Percentiles rank a stretch among this genome's conserved stretches.
Evolutionary conservation across 2,888 invertebrate species (phyloP).

Genomic region (Macropis europaea): DNA sequence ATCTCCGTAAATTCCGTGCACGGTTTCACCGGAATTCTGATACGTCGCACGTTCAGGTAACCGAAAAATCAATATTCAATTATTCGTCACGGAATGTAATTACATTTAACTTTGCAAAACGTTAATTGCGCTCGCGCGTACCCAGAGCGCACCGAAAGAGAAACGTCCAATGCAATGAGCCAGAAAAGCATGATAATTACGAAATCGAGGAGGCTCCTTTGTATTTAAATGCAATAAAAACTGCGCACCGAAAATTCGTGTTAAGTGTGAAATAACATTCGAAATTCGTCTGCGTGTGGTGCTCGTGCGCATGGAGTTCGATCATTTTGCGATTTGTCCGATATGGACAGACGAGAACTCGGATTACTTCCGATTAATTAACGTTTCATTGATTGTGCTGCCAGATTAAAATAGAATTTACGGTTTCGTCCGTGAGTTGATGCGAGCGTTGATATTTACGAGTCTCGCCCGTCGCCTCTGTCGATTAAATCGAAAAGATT

Average conservation of each 20-base stretch:
- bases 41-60: neutral
- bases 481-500: neutral
- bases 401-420: slow-evolving; percentile 35
- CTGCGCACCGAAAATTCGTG: neutral
- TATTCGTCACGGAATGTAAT: slow-evolving; percentile 18
- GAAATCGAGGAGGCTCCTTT: neutral
- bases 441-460: slow-evolving; percentile 2
- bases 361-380: slow-evolving; percentile 18
- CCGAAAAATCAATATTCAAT: slow-evolving; percentile 31
- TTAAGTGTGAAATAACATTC: neutral
- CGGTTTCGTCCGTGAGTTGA: neutral
- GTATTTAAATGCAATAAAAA: neutral
- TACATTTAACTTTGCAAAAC: slow-evolving; percentile 19
- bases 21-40: neutral
- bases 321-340: neutral
- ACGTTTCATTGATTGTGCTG: slow-evolving; percentile 14
- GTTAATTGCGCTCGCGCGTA: slow-evolving; percentile 3
- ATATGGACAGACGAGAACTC: neutral
- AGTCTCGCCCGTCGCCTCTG: neutral
- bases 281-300: neutral
- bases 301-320: neutral
- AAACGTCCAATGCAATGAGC: neutral
- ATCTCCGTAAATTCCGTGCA: neutral
- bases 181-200: neutral
- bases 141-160: neutral